phyloP scores from a whole-genome alignment of 2,888 invertebrate genomes.

The Lamellibrachia satsuma region DNA sequence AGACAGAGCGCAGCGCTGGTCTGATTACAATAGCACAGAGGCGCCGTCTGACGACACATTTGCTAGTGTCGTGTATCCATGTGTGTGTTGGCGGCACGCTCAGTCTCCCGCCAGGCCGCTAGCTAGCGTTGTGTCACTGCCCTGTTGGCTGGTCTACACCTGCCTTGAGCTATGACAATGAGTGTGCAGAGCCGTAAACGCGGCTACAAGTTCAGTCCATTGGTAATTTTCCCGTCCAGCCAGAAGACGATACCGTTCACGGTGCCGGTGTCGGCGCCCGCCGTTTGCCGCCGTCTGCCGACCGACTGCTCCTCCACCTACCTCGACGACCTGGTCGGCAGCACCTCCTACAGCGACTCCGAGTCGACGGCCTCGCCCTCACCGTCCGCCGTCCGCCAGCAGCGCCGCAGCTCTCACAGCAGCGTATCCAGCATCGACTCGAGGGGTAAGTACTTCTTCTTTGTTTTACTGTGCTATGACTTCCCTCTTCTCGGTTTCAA shows the following conservation, averaged over 20 bases:
- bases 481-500: neutral
- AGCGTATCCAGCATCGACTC: neutral
- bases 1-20: neutral
- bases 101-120: neutral
- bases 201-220: slow-evolving; percentile 18
- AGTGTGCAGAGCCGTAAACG: neutral
- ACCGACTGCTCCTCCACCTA: neutral
- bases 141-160: neutral
- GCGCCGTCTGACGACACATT: neutral
- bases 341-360: neutral
- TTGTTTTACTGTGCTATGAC: neutral
- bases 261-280: slow-evolving; percentile 47
- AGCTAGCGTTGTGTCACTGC: neutral
- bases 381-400: neutral
- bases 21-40: neutral
- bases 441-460: neutral
- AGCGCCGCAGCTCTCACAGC: neutral
- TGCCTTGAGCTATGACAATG: neutral
- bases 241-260: slow-evolving; percentile 62
- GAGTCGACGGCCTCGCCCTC: neutral
- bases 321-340: slow-evolving; percentile 6
- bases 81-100: neutral
- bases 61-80: neutral
- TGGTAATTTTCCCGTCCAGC: slow-evolving; percentile 59
- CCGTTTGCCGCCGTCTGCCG: neutral